These are phyloP conservation scores for Sebastes minor DNA, from an alignment of 2,797 vertebrate genomes.

Conservation along the genomic window DNA sequence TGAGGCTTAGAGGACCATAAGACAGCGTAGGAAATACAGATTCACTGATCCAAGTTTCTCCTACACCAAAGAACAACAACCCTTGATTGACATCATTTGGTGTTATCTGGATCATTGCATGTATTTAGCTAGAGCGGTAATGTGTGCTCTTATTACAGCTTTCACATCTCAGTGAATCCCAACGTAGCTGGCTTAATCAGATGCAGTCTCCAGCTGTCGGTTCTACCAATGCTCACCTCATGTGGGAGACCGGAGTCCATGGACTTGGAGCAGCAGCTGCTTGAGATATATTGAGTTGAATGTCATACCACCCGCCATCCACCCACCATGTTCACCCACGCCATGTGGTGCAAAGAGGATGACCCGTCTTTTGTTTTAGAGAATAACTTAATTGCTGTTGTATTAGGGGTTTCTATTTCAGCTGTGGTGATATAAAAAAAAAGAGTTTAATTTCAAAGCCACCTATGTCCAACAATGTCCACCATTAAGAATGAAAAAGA, in stretches of 20 bases:
- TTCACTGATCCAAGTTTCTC: neutral
- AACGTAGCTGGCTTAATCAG: conserved; percentile 38
- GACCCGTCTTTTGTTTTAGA: neutral
- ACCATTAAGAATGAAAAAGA: neutral
- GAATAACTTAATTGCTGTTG: neutral
- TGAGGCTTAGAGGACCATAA: neutral
- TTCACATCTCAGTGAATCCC: conserved; percentile 28
- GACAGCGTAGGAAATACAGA: neutral
- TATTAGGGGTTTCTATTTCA: neutral
- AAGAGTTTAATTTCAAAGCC: neutral
- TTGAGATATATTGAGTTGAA: conserved; percentile 41
- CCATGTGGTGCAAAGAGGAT: neutral
- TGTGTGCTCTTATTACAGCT: conserved; percentile 13
- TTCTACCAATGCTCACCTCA: conserved; percentile 10
- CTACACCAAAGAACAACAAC: neutral
- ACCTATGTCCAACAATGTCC: neutral
- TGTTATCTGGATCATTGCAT: neutral
- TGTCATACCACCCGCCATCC: conserved; percentile 22
- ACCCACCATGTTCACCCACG: neutral
- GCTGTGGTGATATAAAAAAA: neutral
- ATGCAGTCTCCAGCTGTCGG: conserved; percentile 53
- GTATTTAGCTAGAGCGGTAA: neutral
- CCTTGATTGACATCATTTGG: conserved; percentile 1
- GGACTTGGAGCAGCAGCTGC: conserved; percentile 47
- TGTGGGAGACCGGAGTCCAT: conserved; percentile 39